Evolutionary conservation across 2,113 vertebrate genomes (phyloP).

Genomic region (Semicossyphus pulcher): DNA sequence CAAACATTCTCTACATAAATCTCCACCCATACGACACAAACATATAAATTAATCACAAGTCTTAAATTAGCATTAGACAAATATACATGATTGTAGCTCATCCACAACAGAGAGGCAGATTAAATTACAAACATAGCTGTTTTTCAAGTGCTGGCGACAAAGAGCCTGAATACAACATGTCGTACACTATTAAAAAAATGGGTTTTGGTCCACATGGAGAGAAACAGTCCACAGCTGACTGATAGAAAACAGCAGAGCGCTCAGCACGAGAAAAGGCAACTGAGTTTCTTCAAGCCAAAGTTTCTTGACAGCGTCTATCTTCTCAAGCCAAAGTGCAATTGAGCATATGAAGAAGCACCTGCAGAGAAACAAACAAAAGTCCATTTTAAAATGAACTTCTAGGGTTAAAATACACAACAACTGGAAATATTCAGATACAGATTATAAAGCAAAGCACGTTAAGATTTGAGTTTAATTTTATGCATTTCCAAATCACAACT

Average conservation of each 20-base stretch:
- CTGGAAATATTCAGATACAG: not conserved
- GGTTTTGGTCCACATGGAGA: conserved; percentile 89
- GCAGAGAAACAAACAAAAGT: not conserved
- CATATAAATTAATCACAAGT: conserved; percentile 93
- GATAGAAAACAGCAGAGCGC: conserved; percentile 86
- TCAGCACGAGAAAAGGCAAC: conserved; percentile 87
- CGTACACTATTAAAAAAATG: conserved; percentile 75
- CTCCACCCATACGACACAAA: conserved; percentile 88
- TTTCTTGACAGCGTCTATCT: conserved; percentile 84
- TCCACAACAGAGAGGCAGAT: conserved; percentile 84
- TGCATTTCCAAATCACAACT: no score
- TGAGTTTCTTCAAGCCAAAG: conserved; percentile 83
- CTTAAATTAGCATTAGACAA: conserved; percentile 99
- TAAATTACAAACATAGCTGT: conserved; percentile 86
- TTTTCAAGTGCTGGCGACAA: conserved; percentile 84
- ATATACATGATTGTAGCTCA: conserved; percentile 89
- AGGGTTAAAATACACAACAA: not conserved
- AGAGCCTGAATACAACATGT: conserved; percentile 79
- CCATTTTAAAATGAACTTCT: not conserved
- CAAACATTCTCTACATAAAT: conserved; percentile 79
- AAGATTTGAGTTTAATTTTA: no score
- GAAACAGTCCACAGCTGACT: conserved; percentile 80
- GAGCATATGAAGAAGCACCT: conserved; percentile 89
- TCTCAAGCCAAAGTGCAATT: conserved; percentile 90
- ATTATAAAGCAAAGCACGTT: not conserved